Percentiles rank a stretch among this genome's conserved stretches.
Evolutionary conservation across 2,113 vertebrate species (phyloP).

Genomic region (Miniopterus natalensis): DNA sequence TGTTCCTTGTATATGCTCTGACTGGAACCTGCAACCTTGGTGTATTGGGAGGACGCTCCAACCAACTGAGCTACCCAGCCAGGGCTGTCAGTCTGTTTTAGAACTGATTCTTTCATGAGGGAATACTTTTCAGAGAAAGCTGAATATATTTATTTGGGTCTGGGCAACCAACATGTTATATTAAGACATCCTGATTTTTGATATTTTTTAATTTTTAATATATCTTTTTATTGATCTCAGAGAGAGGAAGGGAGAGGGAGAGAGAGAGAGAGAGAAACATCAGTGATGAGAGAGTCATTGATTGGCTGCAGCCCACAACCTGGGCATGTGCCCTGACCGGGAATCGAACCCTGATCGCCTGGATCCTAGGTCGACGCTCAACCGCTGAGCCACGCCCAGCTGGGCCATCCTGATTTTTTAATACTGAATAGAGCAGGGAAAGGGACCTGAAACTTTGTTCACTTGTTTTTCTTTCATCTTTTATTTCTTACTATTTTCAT

Average conservation of each 20-base stretch:
- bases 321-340: too few relatives aligned
- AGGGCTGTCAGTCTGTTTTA: background rate
- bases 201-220: too few relatives aligned
- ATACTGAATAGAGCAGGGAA: background rate
- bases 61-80: too few relatives aligned
- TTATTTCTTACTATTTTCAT: background rate
- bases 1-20: background rate
- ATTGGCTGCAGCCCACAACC: too few relatives aligned
- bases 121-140: slow-evolving; percentile 28
- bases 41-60: background rate
- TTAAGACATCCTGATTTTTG: background rate
- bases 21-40: background rate
- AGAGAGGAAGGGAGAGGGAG: too few relatives aligned
- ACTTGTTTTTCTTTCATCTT: background rate
- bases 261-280: too few relatives aligned
- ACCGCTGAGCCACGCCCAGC: too few relatives aligned
- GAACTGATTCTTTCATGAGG: slow-evolving; percentile 14
- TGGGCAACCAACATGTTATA: background rate
- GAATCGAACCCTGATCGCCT: too few relatives aligned
- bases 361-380: too few relatives aligned
- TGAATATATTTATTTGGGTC: background rate
- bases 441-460: background rate
- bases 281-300: too few relatives aligned
- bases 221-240: too few relatives aligned
- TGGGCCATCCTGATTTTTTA: background rate